These are phyloP conservation scores for Sturmia bella DNA, from an alignment of 2,888 invertebrate species.

Conservation along the genomic window DNA sequence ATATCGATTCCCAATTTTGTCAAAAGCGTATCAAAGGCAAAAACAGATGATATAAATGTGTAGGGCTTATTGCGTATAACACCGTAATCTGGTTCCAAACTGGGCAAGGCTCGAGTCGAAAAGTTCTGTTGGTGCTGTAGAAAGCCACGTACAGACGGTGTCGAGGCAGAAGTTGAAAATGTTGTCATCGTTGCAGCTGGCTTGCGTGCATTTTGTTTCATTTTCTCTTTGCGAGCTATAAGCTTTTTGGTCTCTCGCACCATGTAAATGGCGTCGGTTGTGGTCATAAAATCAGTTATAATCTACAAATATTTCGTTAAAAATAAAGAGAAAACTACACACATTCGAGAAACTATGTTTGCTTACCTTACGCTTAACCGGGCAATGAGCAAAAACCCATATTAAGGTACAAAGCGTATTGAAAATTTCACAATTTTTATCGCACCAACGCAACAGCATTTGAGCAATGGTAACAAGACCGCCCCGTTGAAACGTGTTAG, in stretches of 20 bases:
- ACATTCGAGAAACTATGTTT: neutral
- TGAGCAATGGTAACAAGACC: conserved; percentile 85
- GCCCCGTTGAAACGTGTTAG: conserved; percentile 85
- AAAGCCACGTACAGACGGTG: conserved; percentile 59
- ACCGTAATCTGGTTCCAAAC: conserved; percentile 81
- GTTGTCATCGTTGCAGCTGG: conserved; percentile 55
- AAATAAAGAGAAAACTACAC: neutral
- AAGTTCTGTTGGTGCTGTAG: conserved; percentile 72
- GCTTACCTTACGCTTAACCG: conserved; percentile 78
- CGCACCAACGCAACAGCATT: conserved; percentile 86
- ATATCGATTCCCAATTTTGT: conserved; percentile 78
- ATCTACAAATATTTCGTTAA: conserved; percentile 75
- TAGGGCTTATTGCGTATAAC: conserved; percentile 79
- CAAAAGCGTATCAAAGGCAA: conserved; percentile 81
- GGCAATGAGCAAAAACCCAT: conserved; percentile 84
- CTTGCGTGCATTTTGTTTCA: conserved; percentile 80
- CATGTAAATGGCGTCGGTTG: conserved; percentile 80
- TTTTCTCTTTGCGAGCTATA: conserved; percentile 81
- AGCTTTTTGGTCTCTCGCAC: conserved; percentile 81
- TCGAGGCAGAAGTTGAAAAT: neutral
- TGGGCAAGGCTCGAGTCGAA: conserved; percentile 76
- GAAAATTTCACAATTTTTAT: conserved; percentile 85
- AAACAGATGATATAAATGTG: conserved; percentile 80
- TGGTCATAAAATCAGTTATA: conserved; percentile 80
- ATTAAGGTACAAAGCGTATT: conserved; percentile 86